Conservation (phyloP, 2,113 vertebrate species). For the Atrichornis clamosus region DNA sequence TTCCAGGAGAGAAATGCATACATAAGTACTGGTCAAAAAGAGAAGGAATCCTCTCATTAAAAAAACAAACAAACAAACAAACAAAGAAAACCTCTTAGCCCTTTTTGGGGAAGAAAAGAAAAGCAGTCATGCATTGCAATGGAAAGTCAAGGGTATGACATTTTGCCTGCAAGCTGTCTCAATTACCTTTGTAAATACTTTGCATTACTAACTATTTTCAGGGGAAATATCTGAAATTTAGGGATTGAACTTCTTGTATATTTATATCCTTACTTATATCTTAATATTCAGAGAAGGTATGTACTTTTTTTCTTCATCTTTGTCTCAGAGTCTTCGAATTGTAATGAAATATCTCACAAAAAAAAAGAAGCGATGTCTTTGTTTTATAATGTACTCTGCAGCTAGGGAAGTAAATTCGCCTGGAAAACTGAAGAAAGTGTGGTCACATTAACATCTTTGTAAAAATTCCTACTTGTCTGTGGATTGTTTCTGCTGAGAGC, state of each 20-base stretch:
- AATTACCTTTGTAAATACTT: background rate
- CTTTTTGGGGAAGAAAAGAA: background rate
- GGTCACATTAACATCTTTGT: background rate
- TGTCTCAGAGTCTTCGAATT: background rate
- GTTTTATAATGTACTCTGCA: background rate
- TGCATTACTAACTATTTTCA: background rate
- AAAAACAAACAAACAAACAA: background rate
- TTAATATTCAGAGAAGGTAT: background rate
- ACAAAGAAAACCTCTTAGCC: background rate
- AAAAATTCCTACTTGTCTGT: background rate
- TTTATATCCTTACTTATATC: background rate
- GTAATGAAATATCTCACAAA: background rate
- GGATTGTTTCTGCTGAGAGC: background rate
- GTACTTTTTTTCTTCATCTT: background rate
- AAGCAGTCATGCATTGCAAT: background rate
- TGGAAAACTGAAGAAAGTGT: background rate
- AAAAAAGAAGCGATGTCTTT: background rate
- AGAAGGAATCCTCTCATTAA: accelerated
- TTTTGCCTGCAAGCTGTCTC: background rate
- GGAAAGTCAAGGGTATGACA: background rate
- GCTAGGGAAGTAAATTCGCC: background rate
- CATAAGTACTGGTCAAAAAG: background rate
- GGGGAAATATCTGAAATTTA: background rate
- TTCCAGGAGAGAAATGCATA: background rate
- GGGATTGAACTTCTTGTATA: background rate